Evolutionary conservation across 2,888 invertebrate genomes (phyloP), one percentile per base, ranked within the genome.

Genomic region (Scaptomyza tumidula): DNA sequence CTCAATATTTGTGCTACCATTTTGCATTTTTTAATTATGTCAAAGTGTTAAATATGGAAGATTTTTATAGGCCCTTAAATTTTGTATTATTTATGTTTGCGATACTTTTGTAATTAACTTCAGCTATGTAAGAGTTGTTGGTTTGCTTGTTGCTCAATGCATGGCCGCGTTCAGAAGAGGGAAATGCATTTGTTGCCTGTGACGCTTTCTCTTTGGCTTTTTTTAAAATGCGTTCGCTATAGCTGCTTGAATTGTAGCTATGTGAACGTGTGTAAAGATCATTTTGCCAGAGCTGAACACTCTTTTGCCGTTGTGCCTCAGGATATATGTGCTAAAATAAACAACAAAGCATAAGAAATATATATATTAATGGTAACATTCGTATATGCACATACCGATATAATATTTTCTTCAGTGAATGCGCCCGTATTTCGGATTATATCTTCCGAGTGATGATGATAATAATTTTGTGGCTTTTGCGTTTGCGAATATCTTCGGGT

Each of bases 391-490:
- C 50, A 35, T 72, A 83, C 83, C 72, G 72, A 66, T 35, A 62
- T 71, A 57, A 62, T 75, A 60, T 75, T 74, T 14, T 65, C 74
- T 29, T 80, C 82, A 9, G 76, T 63, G 16, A 80, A 77, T 5
- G 77, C 67, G 4, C 78, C 87, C 54, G 79, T 86, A 61, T 90
- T 90, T 29, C 85, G 80, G 46, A 91, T 90, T 67, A 91, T 91
- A 41, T 91, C 91, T 73, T 90, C 91, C 2, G 91, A 91, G 54
- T 90, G 87, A 78, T 91, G 90, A 69, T 91, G 91, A 73, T 90
- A 90, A 69, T 90, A 90, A 63, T 88, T 88, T 54, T 90, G 89
- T 31, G 89, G 86, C 58, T 80, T 88, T 62, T 88, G 85, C 11
- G 83, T 78, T 49, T 90, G 89, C 19, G 80, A 77, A 64, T 91